Evolutionary conservation across 2,113 vertebrate species (phyloP).

Genomic region (Chelonoidis abingdonii): DNA sequence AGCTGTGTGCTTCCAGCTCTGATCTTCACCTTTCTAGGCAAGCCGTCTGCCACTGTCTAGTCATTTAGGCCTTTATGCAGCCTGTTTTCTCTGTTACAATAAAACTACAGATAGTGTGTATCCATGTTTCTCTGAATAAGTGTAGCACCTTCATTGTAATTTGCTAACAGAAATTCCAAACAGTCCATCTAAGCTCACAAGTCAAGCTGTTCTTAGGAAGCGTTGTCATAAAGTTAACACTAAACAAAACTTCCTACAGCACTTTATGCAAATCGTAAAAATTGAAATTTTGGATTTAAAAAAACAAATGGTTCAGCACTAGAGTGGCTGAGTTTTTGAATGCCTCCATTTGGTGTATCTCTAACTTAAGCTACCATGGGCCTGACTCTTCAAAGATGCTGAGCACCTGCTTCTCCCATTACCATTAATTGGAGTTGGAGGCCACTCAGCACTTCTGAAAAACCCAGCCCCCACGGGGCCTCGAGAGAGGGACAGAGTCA

Average conservation of each 20-base stretch:
- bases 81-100: constrained; percentile 62
- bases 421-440: too few species aligned
- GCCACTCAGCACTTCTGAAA: neutral
- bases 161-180: neutral
- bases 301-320: neutral
- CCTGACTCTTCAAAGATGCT: neutral
- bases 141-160: neutral
- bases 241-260: neutral
- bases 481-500: neutral
- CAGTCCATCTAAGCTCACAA: neutral
- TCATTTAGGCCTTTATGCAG: constrained; percentile 3
- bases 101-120: constrained; percentile 18
- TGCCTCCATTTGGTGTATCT: neutral
- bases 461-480: neutral
- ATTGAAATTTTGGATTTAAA: neutral
- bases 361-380: neutral
- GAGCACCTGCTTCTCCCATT: neutral
- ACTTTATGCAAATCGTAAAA: neutral
- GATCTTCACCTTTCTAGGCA: neutral
- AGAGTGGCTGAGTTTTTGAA: neutral
- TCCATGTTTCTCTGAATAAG: neutral
- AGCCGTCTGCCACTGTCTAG: neutral
- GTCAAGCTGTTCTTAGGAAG: neutral
- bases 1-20: neutral
- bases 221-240: neutral